Base-by-base conservation (phyloP, 2,113 vertebrate genomes). In the Nesoenas mayeri region DNA sequence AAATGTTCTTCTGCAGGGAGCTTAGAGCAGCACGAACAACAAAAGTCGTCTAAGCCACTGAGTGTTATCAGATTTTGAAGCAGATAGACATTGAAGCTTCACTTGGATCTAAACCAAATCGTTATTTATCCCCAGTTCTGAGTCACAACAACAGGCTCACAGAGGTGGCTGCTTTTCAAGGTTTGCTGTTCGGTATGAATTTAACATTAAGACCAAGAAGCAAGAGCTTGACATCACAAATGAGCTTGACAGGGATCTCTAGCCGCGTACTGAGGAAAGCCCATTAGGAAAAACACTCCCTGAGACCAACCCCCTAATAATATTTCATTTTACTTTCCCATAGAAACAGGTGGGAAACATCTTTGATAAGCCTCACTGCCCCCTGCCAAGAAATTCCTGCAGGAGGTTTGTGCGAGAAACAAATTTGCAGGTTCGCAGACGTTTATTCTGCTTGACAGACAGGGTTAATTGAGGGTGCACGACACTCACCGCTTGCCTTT, bases 401-500 rank as follows among this genome's bases (percentile, higher is more conserved):
- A 80, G 85, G 70, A 89, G 47, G 44, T 54, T 62, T 67, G 15
- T 10, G 67, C 1, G 10, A 48, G 81, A 73, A 78, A 70, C 6
- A 70, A n/a, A 73, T 44, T 12, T 16, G 38, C 72, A 85, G 70
- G 69, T 56, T 69, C 15, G 20, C 64, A 81, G 81, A 3, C 38
- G 53, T 65, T 69, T 53, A 20, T 54, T 64, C 36, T 70, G 56
- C 48, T 64, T 74, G 57, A 38, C 84, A 85, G 73, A 25, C 47
- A 42, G 53, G 88, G 58, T 65, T 91, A 48, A 50, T 53, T 31
- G 48, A 53, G 44, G 51, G 72, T 5, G 11, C 34, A 47, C 3
- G 1, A 10, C 3, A 90, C 98, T 98, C 92, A 99, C 99, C 98
- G 98, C 94, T 98, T 98, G 96, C 99, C 99, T 95, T 99, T 99